Percentiles rank a stretch among this genome's conserved stretches.
Evolutionary conservation across 2,797 vertebrate genomes (phyloP).

Genomic region (Molossus molossus): DNA sequence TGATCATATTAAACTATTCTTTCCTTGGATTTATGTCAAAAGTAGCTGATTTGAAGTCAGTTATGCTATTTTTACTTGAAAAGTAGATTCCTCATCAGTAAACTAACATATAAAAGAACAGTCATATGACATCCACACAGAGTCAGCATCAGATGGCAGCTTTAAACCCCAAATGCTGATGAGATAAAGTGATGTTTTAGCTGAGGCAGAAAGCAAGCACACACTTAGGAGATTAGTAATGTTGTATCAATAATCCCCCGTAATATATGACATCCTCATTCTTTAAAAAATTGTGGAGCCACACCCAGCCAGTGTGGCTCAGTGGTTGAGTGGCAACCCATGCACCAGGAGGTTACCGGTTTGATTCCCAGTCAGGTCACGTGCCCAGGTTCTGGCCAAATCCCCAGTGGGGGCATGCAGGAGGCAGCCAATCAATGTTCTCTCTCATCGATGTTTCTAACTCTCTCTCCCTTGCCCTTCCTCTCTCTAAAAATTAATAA

Average conservation of each 20-base stretch:
- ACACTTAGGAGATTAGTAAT: background rate
- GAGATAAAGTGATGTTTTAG: slow-evolving; percentile 63
- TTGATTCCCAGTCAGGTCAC: too few species aligned
- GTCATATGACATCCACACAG: slow-evolving; percentile 81
- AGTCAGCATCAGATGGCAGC: slow-evolving; percentile 86
- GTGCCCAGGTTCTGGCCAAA: too few species aligned
- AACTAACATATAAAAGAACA: slow-evolving; percentile 76
- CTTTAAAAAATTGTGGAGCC: background rate
- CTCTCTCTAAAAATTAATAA: too few species aligned
- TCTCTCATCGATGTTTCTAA: too few species aligned
- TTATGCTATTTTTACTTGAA: background rate
- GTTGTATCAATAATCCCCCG: slow-evolving; percentile 67
- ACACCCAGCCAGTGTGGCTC: too few species aligned
- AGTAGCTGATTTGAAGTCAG: background rate
- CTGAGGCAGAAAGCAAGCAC: slow-evolving; percentile 42
- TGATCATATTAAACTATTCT: fast-evolving
- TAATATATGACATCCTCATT: background rate
- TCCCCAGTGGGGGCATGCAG: too few species aligned
- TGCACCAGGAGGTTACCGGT: too few species aligned
- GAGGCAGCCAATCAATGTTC: too few species aligned
- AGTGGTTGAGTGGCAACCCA: too few species aligned
- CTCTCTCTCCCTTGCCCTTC: too few species aligned
- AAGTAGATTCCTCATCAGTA: background rate
- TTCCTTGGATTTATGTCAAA: slow-evolving; percentile 53
- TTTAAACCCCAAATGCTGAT: slow-evolving; percentile 84